Conservation (phyloP, 2,888 invertebrate species). For the Xylota segnis region DNA sequence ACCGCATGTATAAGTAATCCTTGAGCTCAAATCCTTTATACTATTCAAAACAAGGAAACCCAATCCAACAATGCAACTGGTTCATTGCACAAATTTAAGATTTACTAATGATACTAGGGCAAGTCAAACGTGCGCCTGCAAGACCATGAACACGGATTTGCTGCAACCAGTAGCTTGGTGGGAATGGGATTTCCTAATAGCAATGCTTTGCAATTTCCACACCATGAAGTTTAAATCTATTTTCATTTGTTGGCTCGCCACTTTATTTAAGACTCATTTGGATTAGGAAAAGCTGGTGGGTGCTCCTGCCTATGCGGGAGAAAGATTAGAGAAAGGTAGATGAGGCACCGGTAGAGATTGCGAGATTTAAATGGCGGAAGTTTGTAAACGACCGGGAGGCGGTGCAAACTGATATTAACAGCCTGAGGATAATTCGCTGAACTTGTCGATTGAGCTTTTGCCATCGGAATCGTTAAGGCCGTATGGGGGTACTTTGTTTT, state of each 20-base stretch:
- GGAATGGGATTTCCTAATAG: background rate
- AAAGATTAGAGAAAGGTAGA: slow-evolving; percentile 9
- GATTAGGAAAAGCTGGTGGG: background rate
- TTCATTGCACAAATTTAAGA: no score
- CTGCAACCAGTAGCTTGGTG: no score
- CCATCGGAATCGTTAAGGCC: background rate
- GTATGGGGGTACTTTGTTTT: no score
- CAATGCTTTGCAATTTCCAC: background rate
- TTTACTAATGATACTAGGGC: no score
- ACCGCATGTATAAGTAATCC: no score
- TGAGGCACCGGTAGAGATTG: background rate
- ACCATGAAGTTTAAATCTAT: background rate
- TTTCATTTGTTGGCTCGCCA: background rate
- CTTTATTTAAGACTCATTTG: background rate
- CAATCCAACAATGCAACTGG: no score
- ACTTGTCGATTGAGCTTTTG: background rate
- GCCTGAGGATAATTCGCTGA: background rate
- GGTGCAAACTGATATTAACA: background rate
- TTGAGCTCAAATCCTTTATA: no score
- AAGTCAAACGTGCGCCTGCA: no score
- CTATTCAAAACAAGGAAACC: no score
- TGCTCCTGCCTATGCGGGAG: slow-evolving; percentile 14
- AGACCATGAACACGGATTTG: no score
- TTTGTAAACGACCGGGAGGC: background rate
- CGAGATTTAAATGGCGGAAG: background rate